Percentiles rank a stretch among this genome's conserved stretches.
Evolutionary conservation across 2,797 vertebrate genomes (phyloP).

Genomic region (Pseudochromis fuscus): DNA sequence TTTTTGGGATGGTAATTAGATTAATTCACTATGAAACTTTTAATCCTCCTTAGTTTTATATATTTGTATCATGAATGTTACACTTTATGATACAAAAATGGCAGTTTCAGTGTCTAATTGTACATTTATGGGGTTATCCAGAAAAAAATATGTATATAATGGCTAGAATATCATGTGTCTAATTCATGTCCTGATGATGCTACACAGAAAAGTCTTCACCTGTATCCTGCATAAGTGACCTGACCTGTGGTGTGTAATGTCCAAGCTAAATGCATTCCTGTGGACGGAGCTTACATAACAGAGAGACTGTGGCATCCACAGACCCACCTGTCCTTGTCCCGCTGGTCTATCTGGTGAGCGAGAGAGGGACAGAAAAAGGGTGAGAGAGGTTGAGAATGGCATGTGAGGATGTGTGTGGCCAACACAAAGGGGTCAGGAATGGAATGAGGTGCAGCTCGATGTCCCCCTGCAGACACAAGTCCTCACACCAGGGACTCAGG

Average conservation of each 20-base stretch:
- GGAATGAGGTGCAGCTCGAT: slow-evolving; percentile 72
- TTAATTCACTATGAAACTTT: too few species aligned
- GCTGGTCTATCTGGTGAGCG: slow-evolving; percentile 57
- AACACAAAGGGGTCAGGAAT: slow-evolving; percentile 72
- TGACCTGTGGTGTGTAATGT: background rate
- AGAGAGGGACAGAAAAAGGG: slow-evolving; percentile 29
- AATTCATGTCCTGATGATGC: too few species aligned
- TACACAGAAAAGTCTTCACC: too few species aligned
- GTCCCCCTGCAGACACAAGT: slow-evolving; percentile 39
- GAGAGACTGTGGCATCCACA: slow-evolving; percentile 6
- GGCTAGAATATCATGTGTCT: too few species aligned
- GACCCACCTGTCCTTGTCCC: slow-evolving; percentile 70
- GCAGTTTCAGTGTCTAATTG: too few species aligned
- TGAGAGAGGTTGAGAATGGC: slow-evolving; percentile 74
- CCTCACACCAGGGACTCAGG: background rate
- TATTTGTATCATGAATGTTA: too few species aligned
- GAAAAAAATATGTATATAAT: too few species aligned
- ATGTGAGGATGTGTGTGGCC: slow-evolving; percentile 72
- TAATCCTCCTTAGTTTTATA: too few species aligned
- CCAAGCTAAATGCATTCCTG: slow-evolving; percentile 12
- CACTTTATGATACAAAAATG: too few species aligned
- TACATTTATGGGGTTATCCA: too few species aligned
- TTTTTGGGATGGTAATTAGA: too few species aligned
- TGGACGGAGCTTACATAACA: slow-evolving; percentile 23
- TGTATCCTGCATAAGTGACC: slow-evolving; percentile 13